A percentile compares a stretch with the other conserved stretches of the same genome.
Evolutionary conservation across 2,113 vertebrate species (phyloP).

Genomic region (Dipodomys ordii): DNA sequence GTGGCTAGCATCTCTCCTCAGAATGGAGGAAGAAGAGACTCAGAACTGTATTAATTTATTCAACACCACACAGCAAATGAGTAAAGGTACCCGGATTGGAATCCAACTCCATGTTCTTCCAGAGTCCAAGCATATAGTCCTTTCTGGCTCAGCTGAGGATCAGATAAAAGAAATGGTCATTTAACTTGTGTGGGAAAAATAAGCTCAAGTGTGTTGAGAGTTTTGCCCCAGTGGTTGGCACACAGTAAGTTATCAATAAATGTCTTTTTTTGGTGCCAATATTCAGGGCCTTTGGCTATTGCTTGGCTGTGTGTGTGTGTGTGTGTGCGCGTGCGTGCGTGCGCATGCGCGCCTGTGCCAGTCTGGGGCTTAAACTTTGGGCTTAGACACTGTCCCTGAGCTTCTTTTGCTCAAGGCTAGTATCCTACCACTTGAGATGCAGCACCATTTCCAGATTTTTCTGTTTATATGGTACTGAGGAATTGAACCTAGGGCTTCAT

Average conservation of each 20-base stretch:
- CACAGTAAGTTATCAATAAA: background rate
- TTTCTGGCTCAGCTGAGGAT: background rate
- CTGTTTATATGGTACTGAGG: too few species aligned
- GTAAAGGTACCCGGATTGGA: constrained; percentile 19
- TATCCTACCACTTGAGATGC: too few species aligned
- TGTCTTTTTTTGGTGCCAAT: too few species aligned
- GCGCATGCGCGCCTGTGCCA: too few species aligned
- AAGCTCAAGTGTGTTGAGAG: background rate
- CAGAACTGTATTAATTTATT: constrained; percentile 62
- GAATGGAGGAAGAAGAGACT: constrained; percentile 45
- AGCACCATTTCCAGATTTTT: too few species aligned
- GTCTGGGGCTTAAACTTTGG: too few species aligned
- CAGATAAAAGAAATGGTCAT: constrained; percentile 7
- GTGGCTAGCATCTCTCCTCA: constrained; percentile 53
- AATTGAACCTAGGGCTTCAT: too few species aligned
- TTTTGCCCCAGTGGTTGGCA: background rate
- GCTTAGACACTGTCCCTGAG: too few species aligned
- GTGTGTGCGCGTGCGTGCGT: too few species aligned
- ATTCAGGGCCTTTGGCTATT: too few species aligned
- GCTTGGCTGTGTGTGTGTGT: too few species aligned
- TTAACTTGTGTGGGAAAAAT: background rate
- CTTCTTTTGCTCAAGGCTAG: too few species aligned
- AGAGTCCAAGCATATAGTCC: background rate
- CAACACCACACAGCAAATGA: constrained; percentile 56
- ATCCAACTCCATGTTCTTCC: constrained; percentile 4